phyloP scores from a whole-genome alignment of 2,113 vertebrate genomes.

The Psilopogon haemacephalus region DNA sequence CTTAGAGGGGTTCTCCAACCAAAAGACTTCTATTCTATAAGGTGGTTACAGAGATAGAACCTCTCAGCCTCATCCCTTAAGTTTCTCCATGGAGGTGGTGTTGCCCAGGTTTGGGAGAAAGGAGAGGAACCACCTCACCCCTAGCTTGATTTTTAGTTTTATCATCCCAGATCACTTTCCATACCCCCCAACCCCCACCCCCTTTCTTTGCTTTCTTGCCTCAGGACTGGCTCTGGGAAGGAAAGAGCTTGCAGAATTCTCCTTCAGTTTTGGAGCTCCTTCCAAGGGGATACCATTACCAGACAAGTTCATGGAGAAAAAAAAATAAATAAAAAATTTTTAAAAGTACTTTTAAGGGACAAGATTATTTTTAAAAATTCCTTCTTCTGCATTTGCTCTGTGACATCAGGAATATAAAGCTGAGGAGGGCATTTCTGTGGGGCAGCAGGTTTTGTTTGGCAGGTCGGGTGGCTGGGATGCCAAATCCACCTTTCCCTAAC shows the following conservation, averaged over 20 bases:
- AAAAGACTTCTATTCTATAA: too few relatives aligned
- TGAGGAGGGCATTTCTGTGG: too few relatives aligned
- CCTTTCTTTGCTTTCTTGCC: not conserved
- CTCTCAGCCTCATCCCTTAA: not conserved
- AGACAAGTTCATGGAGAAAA: not conserved
- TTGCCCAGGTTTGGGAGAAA: not conserved
- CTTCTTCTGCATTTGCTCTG: not conserved
- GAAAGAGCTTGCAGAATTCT: not conserved
- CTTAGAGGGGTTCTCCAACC: too few relatives aligned
- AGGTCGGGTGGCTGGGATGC: not conserved
- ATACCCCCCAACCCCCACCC: too few relatives aligned
- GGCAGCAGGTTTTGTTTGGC: not conserved
- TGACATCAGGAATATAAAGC: not conserved
- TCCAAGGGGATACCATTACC: not conserved
- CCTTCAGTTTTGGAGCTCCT: rapidly evolving
- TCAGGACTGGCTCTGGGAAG: not conserved
- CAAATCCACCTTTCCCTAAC: not conserved
- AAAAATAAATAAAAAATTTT: too few relatives aligned
- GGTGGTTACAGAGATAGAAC: not conserved
- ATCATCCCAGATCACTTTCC: not conserved
- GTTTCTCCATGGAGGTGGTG: not conserved
- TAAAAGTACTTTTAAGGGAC: too few relatives aligned
- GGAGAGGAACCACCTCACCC: not conserved
- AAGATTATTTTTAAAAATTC: not conserved
- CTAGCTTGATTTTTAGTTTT: not conserved